Evolutionary conservation across 2,113 vertebrate species (phyloP).

Genomic region (Catagonus wagneri): DNA sequence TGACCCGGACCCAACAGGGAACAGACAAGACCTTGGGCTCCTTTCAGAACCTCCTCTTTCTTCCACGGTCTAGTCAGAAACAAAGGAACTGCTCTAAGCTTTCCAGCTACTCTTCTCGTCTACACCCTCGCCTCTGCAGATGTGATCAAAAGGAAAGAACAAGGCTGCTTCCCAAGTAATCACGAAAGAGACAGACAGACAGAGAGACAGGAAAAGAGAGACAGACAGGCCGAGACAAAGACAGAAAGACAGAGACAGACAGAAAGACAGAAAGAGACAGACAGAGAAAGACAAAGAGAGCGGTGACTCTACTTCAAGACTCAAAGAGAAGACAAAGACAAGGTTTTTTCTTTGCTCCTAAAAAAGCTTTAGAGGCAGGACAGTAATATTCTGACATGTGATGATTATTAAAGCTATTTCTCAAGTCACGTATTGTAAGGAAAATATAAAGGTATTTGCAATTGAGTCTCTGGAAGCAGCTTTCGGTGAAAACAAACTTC

Average conservation of each 20-base stretch:
- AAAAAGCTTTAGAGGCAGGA: neutral
- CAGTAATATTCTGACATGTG: neutral
- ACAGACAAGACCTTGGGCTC: neutral
- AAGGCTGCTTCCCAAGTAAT: neutral
- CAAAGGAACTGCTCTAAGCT: neutral
- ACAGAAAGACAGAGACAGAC: too few relatives aligned
- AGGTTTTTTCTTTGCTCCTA: neutral
- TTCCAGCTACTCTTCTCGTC: conserved; percentile 33
- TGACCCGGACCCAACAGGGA: neutral
- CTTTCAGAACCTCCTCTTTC: neutral
- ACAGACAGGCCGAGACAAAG: neutral
- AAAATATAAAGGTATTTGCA: neutral
- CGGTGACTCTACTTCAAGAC: neutral
- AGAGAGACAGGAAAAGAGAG: too few relatives aligned
- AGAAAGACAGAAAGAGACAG: neutral
- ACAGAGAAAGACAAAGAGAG: neutral
- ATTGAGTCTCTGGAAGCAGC: neutral
- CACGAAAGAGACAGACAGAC: neutral
- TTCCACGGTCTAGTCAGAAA: neutral
- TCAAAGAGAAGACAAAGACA: neutral
- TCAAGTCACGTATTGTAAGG: neutral
- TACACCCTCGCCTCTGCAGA: neutral
- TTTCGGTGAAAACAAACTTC: neutral
- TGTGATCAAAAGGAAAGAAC: neutral
- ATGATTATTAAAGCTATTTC: neutral